Evolutionary conservation across 2,113 vertebrate genomes (phyloP).

Genomic region (Oxyura jamaicensis): DNA sequence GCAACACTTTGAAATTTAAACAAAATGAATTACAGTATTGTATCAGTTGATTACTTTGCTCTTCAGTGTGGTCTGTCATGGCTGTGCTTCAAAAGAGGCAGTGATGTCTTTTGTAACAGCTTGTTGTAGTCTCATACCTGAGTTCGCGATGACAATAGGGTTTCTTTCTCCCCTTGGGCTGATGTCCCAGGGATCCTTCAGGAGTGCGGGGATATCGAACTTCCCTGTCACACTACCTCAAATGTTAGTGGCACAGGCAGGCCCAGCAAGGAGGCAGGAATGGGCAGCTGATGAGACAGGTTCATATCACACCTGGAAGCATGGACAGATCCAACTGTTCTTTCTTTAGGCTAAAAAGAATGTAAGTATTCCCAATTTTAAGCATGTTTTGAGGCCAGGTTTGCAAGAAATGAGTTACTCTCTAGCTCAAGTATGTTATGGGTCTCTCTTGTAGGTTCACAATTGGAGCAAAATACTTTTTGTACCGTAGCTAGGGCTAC

Average conservation of each 20-base stretch:
- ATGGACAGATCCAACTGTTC: neutral
- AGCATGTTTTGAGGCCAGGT: neutral
- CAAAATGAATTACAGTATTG: neutral
- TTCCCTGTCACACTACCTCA: rapidly evolving
- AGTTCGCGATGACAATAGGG: neutral
- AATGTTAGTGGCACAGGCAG: neutral
- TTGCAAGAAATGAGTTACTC: neutral
- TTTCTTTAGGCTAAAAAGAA: neutral
- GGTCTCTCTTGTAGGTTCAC: neutral
- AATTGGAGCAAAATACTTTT: conserved; percentile 36
- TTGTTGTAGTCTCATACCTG: neutral
- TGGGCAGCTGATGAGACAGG: neutral
- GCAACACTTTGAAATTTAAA: neutral
- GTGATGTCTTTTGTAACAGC: neutral
- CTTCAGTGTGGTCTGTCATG: neutral
- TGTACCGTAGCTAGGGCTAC: conserved; percentile 6
- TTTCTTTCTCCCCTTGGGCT: neutral
- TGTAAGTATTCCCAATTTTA: neutral
- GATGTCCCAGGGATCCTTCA: neutral
- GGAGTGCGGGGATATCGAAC: neutral
- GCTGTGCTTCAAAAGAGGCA: neutral
- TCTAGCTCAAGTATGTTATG: conserved; percentile 9
- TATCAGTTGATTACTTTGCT: neutral
- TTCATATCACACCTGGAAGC: neutral
- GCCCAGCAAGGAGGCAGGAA: neutral